A percentile compares a stretch with the other conserved stretches of the same genome.
Conservation (phyloP, 1,140 invertebrate species). For the Trachymyrmex cornetzi region DNA sequence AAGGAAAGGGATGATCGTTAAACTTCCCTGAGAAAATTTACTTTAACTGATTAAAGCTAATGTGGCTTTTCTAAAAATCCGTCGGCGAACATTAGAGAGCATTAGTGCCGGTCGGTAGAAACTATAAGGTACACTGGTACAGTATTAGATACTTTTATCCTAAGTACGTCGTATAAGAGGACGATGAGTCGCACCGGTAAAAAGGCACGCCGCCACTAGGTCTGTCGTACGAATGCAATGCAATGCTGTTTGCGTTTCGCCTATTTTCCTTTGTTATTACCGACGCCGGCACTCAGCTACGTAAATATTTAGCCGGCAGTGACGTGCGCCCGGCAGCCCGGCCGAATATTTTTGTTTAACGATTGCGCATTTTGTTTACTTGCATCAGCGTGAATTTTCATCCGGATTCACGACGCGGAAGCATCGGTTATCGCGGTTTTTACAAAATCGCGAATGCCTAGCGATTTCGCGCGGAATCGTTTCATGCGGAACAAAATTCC, state of each 20-base stretch:
- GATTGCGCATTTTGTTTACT: conserved; percentile 71
- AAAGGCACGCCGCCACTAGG: conserved; percentile 47
- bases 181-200: conserved; percentile 21
- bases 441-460: conserved; percentile 30
- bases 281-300: conserved; percentile 68
- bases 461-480: conserved; percentile 9
- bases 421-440: conserved; percentile 38
- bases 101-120: conserved; percentile 27
- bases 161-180: conserved; percentile 27
- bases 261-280: conserved; percentile 77
- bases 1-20: neutral
- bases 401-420: conserved; percentile 49
- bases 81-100: conserved; percentile 15
- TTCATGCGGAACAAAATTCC: conserved; percentile 37
- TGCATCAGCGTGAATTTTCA: conserved; percentile 63
- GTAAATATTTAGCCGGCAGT: conserved; percentile 70
- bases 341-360: conserved; percentile 66
- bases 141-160: conserved; percentile 34
- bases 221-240: conserved; percentile 57
- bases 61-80: neutral
- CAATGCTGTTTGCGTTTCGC: conserved; percentile 55
- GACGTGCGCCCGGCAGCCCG: conserved; percentile 33
- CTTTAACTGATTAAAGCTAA: neutral
- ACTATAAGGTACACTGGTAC: neutral
- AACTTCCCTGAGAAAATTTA: neutral